phyloP scores from a whole-genome alignment of 2,113 vertebrate genomes.

The Microcebus lehilahytsara region DNA sequence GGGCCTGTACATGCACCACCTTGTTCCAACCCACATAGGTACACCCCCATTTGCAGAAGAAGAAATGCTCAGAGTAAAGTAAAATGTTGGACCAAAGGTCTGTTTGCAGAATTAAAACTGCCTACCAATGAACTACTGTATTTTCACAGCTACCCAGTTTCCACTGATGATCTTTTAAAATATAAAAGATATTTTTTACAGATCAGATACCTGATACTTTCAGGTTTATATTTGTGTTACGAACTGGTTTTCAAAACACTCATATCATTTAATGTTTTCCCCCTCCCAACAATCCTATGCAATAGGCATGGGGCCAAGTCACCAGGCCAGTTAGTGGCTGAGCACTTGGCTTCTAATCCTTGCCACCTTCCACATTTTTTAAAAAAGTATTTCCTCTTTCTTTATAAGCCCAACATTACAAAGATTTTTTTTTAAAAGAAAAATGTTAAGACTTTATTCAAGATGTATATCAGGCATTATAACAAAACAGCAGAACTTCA shows the following conservation, averaged over 20 bases:
- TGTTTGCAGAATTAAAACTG: background rate
- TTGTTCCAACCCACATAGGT: background rate
- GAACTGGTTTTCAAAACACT: background rate
- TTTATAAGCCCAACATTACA: conserved; percentile 43
- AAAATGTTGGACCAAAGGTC: background rate
- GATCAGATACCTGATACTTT: background rate
- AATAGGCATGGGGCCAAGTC: background rate
- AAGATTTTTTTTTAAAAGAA: conserved; percentile 75
- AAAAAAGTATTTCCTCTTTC: background rate
- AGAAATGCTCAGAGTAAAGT: background rate
- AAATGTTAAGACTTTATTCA: conserved; percentile 88
- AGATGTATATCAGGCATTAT: conserved; percentile 82
- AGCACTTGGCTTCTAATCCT: background rate
- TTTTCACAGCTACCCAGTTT: background rate
- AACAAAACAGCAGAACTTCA: conserved; percentile 82
- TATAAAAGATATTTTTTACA: background rate
- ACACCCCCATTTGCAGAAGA: background rate
- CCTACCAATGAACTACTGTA: background rate
- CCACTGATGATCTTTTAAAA: background rate
- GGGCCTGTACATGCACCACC: fast-evolving
- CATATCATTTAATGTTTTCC: background rate
- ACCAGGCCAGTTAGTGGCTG: background rate
- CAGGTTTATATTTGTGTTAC: background rate
- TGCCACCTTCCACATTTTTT: background rate
- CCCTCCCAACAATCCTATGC: background rate